Percentiles rank a stretch among this genome's conserved stretches.
These are phyloP conservation scores for Lethocerus indicus DNA, from an alignment of 1,140 invertebrate genomes.

Conservation along the genomic window DNA sequence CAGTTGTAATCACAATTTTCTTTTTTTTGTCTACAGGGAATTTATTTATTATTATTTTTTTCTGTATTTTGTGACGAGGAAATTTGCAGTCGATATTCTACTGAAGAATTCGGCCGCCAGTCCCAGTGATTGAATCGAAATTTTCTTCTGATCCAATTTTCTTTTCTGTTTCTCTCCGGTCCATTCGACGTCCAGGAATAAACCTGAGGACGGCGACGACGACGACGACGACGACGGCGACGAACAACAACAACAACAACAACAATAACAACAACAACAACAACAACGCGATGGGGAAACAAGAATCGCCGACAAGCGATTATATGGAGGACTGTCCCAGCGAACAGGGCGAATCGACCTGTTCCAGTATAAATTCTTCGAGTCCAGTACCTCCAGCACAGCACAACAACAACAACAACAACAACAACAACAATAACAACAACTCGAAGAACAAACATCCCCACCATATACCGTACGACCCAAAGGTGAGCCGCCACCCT, in stretches of 20 bases:
- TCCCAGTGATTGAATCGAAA: no score
- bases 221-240: no score
- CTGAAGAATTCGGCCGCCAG: no score
- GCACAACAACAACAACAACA: conserved; percentile 1
- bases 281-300: conserved; percentile 6
- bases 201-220: conserved; percentile 18
- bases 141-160: no score
- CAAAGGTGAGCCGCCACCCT: no score
- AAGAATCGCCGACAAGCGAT: conserved; percentile 22
- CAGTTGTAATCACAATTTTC: no score
- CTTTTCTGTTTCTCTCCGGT: conserved; percentile 1
- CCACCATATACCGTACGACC: conserved; percentile 54
- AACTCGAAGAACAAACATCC: conserved; percentile 48
- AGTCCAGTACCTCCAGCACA: conserved; percentile 15
- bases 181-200: conserved; percentile 27
- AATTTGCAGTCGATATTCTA: no score
- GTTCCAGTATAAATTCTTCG: conserved; percentile 16
- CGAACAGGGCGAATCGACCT: conserved; percentile 18
- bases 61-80: no score
- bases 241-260: no score
- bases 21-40: no score
- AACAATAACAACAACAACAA: no score
- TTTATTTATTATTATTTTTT: no score
- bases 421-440: neutral
- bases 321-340: conserved; percentile 20